These are phyloP conservation scores for Diarsia brunnea DNA, from an alignment of 2,888 invertebrate genomes.

Conservation along the genomic window DNA sequence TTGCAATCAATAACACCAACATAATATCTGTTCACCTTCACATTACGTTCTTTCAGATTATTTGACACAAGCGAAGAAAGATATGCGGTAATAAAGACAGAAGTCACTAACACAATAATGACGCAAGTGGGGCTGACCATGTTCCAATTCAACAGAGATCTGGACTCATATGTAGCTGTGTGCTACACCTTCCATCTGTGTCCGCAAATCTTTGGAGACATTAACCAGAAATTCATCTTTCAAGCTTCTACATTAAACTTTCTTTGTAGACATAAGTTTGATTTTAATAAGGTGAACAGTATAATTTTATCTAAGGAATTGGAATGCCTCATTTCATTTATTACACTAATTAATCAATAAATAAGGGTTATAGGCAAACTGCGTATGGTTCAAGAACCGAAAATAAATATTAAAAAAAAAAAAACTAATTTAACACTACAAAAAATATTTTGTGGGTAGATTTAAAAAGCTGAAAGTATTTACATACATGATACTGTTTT, in stretches of 20 bases:
- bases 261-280: slow-evolving; percentile 91
- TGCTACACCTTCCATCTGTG: slow-evolving; percentile 93
- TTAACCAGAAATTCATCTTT: slow-evolving; percentile 91
- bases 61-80: slow-evolving; percentile 85
- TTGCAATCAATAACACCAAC: neutral
- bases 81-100: slow-evolving; percentile 80
- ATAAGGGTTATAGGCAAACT: no score
- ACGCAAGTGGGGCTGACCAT: slow-evolving; percentile 93
- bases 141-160: slow-evolving; percentile 90
- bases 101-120: slow-evolving; percentile 89
- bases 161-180: slow-evolving; percentile 91
- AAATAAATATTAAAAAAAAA: no score
- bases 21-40: neutral
- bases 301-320: no score
- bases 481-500: neutral
- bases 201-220: slow-evolving; percentile 91
- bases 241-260: slow-evolving; percentile 92
- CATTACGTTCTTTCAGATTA: slow-evolving; percentile 76
- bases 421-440: neutral
- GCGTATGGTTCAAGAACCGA: no score
- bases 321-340: neutral
- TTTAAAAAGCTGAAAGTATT: neutral
- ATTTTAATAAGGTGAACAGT: slow-evolving; percentile 94
- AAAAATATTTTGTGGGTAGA: neutral
- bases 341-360: neutral